phyloP scores from a whole-genome alignment of 2,113 vertebrate genomes.

The Poecilia latipinna region DNA sequence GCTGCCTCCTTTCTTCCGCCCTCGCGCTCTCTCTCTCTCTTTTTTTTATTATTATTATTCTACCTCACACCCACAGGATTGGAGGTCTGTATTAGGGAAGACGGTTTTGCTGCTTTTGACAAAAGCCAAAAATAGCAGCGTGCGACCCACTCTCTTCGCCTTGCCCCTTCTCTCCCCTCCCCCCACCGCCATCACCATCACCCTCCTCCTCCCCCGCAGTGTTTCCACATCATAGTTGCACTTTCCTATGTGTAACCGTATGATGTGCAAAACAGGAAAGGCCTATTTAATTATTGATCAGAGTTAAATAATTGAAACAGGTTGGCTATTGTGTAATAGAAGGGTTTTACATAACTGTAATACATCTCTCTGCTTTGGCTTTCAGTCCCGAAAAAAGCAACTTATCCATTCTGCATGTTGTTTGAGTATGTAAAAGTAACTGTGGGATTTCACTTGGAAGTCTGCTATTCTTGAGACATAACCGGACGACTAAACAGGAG shows the following conservation, averaged over 20 bases:
- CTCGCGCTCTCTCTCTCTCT: slow-evolving; percentile 36
- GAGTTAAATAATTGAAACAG: slow-evolving; percentile 68
- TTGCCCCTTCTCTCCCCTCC: slow-evolving; percentile 28
- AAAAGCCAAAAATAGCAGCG: slow-evolving; percentile 77
- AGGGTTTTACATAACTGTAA: slow-evolving; percentile 68
- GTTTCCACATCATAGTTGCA: slow-evolving; percentile 49
- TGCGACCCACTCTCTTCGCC: slow-evolving; percentile 65
- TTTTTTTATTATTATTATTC: slow-evolving; percentile 51
- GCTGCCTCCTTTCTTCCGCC: slow-evolving; percentile 71
- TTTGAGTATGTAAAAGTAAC: slow-evolving; percentile 42
- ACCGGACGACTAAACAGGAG: slow-evolving; percentile 23
- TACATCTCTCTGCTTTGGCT: slow-evolving; percentile 44
- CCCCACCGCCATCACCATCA: slow-evolving; percentile 18
- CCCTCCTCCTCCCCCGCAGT: slow-evolving; percentile 31
- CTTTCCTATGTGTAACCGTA: slow-evolving; percentile 39
- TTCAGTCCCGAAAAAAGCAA: slow-evolving; percentile 32
- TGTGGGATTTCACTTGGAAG: slow-evolving; percentile 31
- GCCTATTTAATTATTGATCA: slow-evolving; percentile 66
- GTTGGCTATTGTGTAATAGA: slow-evolving; percentile 66
- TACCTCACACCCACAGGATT: slow-evolving; percentile 77
- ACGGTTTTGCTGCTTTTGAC: slow-evolving; percentile 68
- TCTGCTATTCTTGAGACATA: slow-evolving; percentile 25
- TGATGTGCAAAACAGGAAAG: slow-evolving; percentile 42
- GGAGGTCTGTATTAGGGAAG: slow-evolving; percentile 74
- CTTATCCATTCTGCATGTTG: slow-evolving; percentile 46